Conservation (phyloP, 1,140 invertebrate genomes). For the Lepidostoma basale region DNA sequence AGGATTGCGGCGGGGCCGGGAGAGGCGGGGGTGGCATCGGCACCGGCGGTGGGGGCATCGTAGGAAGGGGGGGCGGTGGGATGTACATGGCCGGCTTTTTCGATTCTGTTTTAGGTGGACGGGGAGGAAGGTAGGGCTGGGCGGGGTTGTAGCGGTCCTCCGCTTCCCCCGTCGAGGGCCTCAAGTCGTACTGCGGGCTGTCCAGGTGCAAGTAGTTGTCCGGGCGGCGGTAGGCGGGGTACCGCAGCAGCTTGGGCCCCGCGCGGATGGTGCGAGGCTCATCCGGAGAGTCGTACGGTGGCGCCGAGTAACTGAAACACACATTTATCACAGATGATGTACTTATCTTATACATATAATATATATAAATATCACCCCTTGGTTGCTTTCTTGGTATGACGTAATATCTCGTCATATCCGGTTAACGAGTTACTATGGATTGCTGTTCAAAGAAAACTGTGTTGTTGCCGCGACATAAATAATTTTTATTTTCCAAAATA, state of each 20-base stretch:
- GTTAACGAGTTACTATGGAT: too few relatives aligned
- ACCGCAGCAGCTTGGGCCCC: not conserved
- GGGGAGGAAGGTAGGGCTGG: constrained; percentile 54
- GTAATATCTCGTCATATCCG: too few relatives aligned
- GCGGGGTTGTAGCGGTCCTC: constrained; percentile 59
- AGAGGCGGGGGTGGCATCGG: constrained; percentile 54
- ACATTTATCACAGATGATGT: not conserved
- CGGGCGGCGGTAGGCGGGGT: constrained; percentile 14
- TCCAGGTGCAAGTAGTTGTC: constrained; percentile 26
- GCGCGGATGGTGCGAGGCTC: constrained; percentile 2
- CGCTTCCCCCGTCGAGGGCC: constrained; percentile 48
- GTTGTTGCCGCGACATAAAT: too few relatives aligned
- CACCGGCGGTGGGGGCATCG: constrained; percentile 48
- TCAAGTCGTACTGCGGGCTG: constrained; percentile 4
- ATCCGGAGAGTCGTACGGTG: not conserved
- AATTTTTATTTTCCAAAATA: too few relatives aligned
- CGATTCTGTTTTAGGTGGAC: constrained; percentile 46
- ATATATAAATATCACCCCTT: too few relatives aligned
- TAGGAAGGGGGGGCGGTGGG: constrained; percentile 43
- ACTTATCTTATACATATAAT: too few relatives aligned
- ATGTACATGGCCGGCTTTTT: constrained; percentile 47
- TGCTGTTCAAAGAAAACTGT: too few relatives aligned
- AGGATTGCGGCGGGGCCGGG: constrained; percentile 46
- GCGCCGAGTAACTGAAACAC: constrained; percentile 2
- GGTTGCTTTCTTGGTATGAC: too few relatives aligned